Percentiles rank a stretch among this genome's conserved stretches.
phyloP scores from a whole-genome alignment of 2,797 vertebrate species.

The Danio tinwini region DNA sequence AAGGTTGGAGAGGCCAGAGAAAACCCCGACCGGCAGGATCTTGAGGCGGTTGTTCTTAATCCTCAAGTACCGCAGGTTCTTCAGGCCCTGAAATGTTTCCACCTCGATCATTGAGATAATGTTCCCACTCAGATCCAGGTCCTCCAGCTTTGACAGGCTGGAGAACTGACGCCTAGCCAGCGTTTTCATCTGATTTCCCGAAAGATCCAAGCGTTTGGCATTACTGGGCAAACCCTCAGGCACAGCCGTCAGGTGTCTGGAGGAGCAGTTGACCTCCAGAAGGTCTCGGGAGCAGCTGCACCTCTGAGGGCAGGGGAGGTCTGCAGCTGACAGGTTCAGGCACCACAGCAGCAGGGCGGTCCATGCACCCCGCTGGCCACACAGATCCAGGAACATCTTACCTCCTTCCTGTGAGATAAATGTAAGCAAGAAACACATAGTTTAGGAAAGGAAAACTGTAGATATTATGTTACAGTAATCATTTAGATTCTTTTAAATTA shows the following conservation, averaged over 20 bases:
- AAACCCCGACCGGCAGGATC: slow-evolving; percentile 85
- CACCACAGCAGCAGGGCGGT: slow-evolving; percentile 74
- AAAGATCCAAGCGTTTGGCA: slow-evolving; percentile 82
- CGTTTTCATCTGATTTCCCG: slow-evolving; percentile 84
- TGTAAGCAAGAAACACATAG: not conserved
- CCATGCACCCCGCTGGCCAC: slow-evolving; percentile 73
- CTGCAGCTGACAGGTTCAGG: slow-evolving; percentile 64
- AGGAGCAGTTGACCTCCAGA: slow-evolving; percentile 82
- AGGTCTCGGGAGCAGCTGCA: slow-evolving; percentile 81
- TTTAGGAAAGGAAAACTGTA: not conserved
- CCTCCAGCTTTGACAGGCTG: slow-evolving; percentile 80
- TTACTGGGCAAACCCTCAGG: slow-evolving; percentile 81
- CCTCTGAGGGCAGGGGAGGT: slow-evolving; percentile 72
- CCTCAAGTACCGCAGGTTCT: slow-evolving; percentile 79
- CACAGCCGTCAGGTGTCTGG: slow-evolving; percentile 79
- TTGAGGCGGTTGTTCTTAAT: slow-evolving; percentile 85
- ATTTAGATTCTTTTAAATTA: not conserved
- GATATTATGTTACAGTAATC: not conserved
- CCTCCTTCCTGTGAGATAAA: slow-evolving; percentile 69
- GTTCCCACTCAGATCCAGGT: slow-evolving; percentile 88
- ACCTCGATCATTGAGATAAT: slow-evolving; percentile 84
- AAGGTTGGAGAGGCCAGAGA: slow-evolving; percentile 81
- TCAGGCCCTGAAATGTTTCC: slow-evolving; percentile 85
- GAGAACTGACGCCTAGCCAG: slow-evolving; percentile 84
- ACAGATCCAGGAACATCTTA: slow-evolving; percentile 81